Percentiles rank a stretch among this genome's conserved stretches.
Evolutionary conservation across 1,140 invertebrate genomes (phyloP).

Genomic region (Pentalonia nigronervosa): DNA sequence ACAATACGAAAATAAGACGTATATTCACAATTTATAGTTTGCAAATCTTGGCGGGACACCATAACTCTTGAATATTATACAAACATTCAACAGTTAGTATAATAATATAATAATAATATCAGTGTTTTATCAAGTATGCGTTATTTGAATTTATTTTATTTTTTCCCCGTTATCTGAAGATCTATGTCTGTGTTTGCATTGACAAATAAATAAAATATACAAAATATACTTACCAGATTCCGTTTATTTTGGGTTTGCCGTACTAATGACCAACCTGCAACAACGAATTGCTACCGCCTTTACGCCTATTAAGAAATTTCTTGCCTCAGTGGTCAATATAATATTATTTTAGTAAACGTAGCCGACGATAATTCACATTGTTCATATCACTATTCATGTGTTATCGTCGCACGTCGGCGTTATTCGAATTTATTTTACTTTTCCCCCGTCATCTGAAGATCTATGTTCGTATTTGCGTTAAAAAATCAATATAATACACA

Average conservation of each 20-base stretch:
- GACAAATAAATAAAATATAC: not conserved
- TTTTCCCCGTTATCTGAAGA: no score
- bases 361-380: not conserved
- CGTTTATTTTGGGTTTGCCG: not conserved
- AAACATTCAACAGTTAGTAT: not conserved
- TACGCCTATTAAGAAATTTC: no score
- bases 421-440: not conserved
- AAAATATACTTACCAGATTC: not conserved
- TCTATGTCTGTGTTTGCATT: not conserved
- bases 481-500: not conserved
- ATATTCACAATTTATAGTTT: not conserved
- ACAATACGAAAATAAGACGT: not conserved
- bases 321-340: no score
- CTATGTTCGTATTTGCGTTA: not conserved
- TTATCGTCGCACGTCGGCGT: not conserved
- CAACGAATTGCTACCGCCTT: no score
- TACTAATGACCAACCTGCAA: no score
- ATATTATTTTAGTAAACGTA: no score
- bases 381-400: not conserved
- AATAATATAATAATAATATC: not conserved
- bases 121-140: not conserved
- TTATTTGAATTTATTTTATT: not conserved
- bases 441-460: not conserved
- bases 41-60: not conserved
- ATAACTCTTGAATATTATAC: not conserved